Conservation (phyloP, 2,797 vertebrate genomes). For the Coreius guichenoti region DNA sequence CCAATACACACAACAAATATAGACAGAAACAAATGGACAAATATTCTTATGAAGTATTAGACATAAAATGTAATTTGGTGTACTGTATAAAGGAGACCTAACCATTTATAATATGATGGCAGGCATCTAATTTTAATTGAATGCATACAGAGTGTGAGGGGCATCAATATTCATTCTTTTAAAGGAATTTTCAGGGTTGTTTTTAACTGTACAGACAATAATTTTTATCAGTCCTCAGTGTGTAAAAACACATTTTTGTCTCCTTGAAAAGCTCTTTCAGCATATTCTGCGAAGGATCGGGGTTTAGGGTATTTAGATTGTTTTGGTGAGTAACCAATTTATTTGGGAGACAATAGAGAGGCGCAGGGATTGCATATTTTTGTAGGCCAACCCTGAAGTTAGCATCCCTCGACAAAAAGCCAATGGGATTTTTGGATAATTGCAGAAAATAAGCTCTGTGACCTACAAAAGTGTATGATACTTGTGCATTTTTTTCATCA, state of each 20-base stretch:
- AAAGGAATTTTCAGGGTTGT: neutral
- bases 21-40: neutral
- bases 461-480: neutral
- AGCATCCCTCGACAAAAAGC: neutral
- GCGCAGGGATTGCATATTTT: too few species aligned
- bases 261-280: neutral
- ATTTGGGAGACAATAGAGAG: neutral
- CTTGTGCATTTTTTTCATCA: neutral
- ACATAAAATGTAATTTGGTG: neutral
- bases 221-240: neutral
- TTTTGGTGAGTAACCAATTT: neutral
- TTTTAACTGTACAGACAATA: neutral
- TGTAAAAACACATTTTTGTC: neutral
- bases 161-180: neutral
- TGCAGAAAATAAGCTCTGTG: neutral
- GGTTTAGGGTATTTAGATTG: neutral
- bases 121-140: neutral
- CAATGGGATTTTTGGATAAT: neutral
- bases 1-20: conserved; percentile 1
- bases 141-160: neutral
- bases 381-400: too few species aligned
- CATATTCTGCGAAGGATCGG: neutral
- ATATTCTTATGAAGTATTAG: conserved; percentile 3
- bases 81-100: neutral
- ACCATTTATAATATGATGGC: neutral